These are phyloP conservation scores for Physocephala rufipes DNA, from an alignment of 2,888 invertebrate genomes.

Conservation along the genomic window DNA sequence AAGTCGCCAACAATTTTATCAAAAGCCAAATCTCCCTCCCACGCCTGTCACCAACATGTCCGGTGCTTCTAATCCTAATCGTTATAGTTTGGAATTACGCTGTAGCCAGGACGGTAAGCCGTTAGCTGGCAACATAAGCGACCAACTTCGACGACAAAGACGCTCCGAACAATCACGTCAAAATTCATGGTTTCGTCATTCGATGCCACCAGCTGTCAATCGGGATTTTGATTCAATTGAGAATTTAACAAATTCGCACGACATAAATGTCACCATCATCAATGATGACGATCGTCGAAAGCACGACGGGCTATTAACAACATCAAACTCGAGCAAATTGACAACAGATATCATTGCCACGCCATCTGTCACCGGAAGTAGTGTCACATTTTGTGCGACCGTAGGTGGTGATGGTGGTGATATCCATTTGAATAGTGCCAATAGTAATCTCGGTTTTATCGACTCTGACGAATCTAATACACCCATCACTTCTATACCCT, in stretches of 20 bases:
- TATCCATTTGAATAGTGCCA: slow-evolving; percentile 58
- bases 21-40: background rate
- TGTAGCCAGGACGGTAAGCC: slow-evolving; percentile 39
- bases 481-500: slow-evolving; percentile 50
- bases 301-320: slow-evolving; percentile 54
- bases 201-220: slow-evolving; percentile 60
- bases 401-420: slow-evolving; percentile 38
- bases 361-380: slow-evolving; percentile 43
- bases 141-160: slow-evolving; percentile 51
- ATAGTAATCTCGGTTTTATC: slow-evolving; percentile 58
- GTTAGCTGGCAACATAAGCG: slow-evolving; percentile 40
- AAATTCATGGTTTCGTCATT: slow-evolving; percentile 61
- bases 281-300: slow-evolving; percentile 47
- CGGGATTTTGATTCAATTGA: slow-evolving; percentile 61
- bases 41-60: slow-evolving; percentile 46
- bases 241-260: slow-evolving; percentile 49
- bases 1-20: slow-evolving; percentile 1
- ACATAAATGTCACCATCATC: too few species aligned
- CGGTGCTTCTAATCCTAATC: slow-evolving; percentile 47
- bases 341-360: slow-evolving; percentile 24
- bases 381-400: slow-evolving; percentile 36
- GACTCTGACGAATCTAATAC: slow-evolving; percentile 58
- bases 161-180: slow-evolving; percentile 52
- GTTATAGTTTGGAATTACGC: slow-evolving; percentile 55
- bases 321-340: slow-evolving; percentile 48